These are phyloP conservation scores for Alexandromys fortis DNA, from an alignment of 2,113 vertebrate genomes.

Conservation along the genomic window DNA sequence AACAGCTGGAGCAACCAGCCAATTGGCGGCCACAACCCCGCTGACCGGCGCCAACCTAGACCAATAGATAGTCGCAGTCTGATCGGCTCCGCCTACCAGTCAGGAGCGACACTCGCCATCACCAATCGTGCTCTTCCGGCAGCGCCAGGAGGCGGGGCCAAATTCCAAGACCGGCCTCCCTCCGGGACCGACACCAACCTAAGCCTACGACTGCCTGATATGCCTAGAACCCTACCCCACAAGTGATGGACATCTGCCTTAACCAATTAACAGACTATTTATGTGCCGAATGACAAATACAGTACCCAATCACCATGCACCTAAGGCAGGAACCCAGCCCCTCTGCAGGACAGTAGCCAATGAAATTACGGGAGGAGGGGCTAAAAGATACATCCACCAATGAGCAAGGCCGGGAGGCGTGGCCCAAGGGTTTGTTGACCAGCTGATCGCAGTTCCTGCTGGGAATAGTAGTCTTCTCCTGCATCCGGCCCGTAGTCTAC, in stretches of 20 bases:
- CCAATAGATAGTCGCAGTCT: constrained; percentile 83
- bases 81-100: constrained; percentile 53
- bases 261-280: neutral
- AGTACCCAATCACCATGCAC: constrained; percentile 89
- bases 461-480: constrained; percentile 80
- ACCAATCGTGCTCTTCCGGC: constrained; percentile 83
- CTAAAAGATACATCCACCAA: constrained; percentile 81
- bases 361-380: constrained; percentile 86
- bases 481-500: constrained; percentile 48
- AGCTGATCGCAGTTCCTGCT: constrained; percentile 75
- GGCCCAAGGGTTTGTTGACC: constrained; percentile 88
- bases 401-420: constrained; percentile 80
- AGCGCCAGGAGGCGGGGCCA: constrained; percentile 70
- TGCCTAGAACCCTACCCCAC: constrained; percentile 50
- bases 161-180: constrained; percentile 80
- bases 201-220: constrained; percentile 78
- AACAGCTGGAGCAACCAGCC: constrained; percentile 92
- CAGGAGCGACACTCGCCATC: constrained; percentile 66
- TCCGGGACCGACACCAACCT: constrained; percentile 82
- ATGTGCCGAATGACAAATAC: constrained; percentile 87
- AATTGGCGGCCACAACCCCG: constrained; percentile 88
- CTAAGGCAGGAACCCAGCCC: constrained; percentile 69
- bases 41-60: constrained; percentile 86
- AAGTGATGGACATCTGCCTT: neutral
- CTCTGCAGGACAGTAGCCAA: constrained; percentile 91